Evolutionary conservation across 2,113 vertebrate genomes (phyloP).

Genomic region (Podarcis muralis): DNA sequence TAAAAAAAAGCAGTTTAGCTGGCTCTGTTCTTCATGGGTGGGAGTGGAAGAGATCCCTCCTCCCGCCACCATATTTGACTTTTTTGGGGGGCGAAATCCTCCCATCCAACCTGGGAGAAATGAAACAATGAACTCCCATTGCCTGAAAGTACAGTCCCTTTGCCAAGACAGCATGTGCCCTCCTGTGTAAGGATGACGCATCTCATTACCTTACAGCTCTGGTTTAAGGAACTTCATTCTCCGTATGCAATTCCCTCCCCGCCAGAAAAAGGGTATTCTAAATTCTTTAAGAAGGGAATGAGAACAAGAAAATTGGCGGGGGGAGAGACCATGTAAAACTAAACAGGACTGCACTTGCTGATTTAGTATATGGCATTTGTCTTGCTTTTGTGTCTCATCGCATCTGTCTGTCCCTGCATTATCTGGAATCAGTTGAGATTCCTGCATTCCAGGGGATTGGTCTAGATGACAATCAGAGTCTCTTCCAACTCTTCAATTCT

Average conservation of each 20-base stretch:
- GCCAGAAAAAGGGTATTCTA: background rate
- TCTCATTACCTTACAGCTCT: background rate
- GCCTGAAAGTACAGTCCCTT: too few relatives aligned
- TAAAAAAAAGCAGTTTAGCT: conserved; percentile 12
- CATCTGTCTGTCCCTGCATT: too few relatives aligned
- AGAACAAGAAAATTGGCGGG: background rate
- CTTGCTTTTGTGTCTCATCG: background rate
- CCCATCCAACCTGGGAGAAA: background rate
- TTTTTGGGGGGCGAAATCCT: background rate
- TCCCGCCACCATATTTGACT: too few relatives aligned
- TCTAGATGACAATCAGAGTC: too few relatives aligned
- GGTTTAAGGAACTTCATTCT: too few relatives aligned
- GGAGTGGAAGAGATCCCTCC: background rate
- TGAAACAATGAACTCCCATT: background rate
- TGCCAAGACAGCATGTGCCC: background rate
- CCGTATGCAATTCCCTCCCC: too few relatives aligned
- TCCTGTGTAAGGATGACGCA: background rate
- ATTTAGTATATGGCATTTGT: background rate
- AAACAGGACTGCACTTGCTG: background rate
- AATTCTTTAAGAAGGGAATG: background rate
- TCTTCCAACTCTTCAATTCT: too few relatives aligned
- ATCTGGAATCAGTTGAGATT: too few relatives aligned
- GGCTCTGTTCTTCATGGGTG: conserved; percentile 10
- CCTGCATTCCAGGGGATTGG: too few relatives aligned
- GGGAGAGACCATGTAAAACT: background rate